phyloP scores from a whole-genome alignment of 2,797 vertebrate species.

The Gephyroberyx darwinii region DNA sequence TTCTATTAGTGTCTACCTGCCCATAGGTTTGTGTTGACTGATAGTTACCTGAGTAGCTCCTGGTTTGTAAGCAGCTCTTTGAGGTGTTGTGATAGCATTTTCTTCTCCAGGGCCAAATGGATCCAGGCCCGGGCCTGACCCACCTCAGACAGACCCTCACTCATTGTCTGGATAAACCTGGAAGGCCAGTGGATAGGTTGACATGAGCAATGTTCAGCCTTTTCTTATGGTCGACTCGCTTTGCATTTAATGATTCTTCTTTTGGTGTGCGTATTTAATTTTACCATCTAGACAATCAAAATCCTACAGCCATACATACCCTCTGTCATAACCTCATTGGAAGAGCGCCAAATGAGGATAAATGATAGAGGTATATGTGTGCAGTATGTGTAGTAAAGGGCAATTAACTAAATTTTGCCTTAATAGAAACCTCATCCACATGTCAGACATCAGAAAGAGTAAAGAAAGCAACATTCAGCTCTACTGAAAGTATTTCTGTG shows the following conservation, averaged over 20 bases:
- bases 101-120: slow-evolving; percentile 95
- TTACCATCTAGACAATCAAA: background rate
- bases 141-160: slow-evolving; percentile 94
- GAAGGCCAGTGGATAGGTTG: background rate
- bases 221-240: background rate
- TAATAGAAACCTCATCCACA: background rate
- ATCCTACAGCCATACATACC: background rate
- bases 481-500: background rate
- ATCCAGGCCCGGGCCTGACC: slow-evolving; percentile 96
- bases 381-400: background rate
- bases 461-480: background rate
- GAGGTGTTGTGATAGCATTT: slow-evolving; percentile 94
- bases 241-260: background rate
- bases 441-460: background rate
- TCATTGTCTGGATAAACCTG: slow-evolving; percentile 95
- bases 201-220: background rate
- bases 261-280: background rate
- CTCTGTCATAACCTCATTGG: background rate
- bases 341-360: too few species aligned
- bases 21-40: background rate
- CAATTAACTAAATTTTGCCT: background rate
- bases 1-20: background rate
- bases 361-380: background rate
- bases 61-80: slow-evolving; percentile 94
- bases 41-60: slow-evolving; percentile 88